Conservation (phyloP, 2,888 invertebrate genomes). For the Lasioglossum vierecki region DNA sequence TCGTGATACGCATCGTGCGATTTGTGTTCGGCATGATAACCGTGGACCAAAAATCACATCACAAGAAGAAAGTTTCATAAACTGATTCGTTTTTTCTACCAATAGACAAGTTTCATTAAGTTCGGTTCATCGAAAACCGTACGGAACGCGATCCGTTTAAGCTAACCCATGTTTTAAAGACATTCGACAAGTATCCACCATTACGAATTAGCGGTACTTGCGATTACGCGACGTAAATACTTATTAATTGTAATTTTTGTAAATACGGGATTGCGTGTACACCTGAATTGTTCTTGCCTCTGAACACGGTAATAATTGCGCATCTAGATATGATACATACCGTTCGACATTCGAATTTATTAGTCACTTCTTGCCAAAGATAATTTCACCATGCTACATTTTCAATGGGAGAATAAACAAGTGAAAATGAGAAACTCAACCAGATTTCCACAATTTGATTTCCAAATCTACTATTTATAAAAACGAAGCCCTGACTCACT, state of each 20-base stretch:
- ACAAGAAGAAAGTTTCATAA: constrained; percentile 33
- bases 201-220: not conserved
- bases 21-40: constrained; percentile 17
- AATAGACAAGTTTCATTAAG: not conserved
- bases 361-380: not conserved
- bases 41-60: not conserved
- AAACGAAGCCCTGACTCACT: no score
- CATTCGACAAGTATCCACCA: not conserved
- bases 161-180: not conserved
- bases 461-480: not conserved
- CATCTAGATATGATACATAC: not conserved
- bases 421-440: not conserved
- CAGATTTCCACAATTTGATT: no score
- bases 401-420: not conserved
- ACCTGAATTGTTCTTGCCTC: not conserved
- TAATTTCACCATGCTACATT: not conserved
- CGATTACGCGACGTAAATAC: not conserved
- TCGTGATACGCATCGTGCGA: not conserved
- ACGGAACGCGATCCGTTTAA: not conserved
- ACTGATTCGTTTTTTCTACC: not conserved
- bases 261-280: not conserved
- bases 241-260: not conserved
- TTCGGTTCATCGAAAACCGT: not conserved
- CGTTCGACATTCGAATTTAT: not conserved
- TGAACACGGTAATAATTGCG: not conserved